phyloP scores from a whole-genome alignment of 2,797 vertebrate genomes.

The Poecilia picta region DNA sequence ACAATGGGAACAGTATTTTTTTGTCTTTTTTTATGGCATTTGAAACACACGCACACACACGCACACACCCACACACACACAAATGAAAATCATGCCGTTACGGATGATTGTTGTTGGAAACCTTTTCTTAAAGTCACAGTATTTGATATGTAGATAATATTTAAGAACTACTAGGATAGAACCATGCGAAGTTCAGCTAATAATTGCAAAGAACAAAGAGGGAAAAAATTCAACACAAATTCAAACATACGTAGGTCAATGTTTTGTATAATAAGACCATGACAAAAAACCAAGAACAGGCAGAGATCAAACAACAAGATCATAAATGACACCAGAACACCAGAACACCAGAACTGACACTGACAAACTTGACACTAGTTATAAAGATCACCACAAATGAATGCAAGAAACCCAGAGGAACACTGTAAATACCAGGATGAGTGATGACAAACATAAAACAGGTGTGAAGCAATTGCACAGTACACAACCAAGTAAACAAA shows the following conservation, averaged over 20 bases:
- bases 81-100: neutral
- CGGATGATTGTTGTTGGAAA: neutral
- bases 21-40: neutral
- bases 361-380: neutral
- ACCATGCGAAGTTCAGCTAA: neutral
- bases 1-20: neutral
- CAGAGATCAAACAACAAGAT: neutral
- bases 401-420: neutral
- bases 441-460: slow-evolving; percentile 4
- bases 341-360: neutral
- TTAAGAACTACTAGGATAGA: neutral
- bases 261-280: neutral
- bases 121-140: neutral
- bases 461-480: neutral
- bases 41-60: neutral
- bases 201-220: neutral
- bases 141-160: neutral
- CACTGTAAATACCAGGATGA: slow-evolving; percentile 5
- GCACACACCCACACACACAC: neutral
- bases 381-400: neutral
- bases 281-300: neutral
- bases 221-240: neutral
- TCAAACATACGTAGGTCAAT: neutral
- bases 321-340: slow-evolving; percentile 4
- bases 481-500: neutral